Base-by-base conservation (phyloP, 2,113 vertebrate species). In the Hippocampus guttulatus region DNA sequence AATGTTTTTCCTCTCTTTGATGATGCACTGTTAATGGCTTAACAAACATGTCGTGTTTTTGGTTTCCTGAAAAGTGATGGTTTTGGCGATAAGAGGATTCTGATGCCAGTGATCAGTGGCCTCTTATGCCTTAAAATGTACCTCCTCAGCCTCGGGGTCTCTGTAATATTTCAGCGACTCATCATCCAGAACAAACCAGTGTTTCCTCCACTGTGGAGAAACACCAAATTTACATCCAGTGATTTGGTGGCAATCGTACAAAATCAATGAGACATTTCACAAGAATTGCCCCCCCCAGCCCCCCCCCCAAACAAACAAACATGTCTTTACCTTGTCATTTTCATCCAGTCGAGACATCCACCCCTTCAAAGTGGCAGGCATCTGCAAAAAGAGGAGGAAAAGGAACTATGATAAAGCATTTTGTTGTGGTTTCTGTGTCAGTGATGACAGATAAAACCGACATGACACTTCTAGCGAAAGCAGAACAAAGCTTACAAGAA, bases 141-240 rank as follows among this genome's bases (percentile, higher is more conserved):
- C 96, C 96, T 99, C 95, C 84, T 96, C 94, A 0, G 96, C 94
- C 0, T 94, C 95, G 0, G 94, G 93, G 85, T 97, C 94, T 85
- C 94, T 93, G 91, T 97, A 99, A 90, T 94, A 99, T 70, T 87
- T 93, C 80, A 99, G 90, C 45, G 92, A 95, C 2, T 92, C 91
- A 23, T 95, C 93, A 0, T 90, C 92, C 71, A 99, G 90, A 80
- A 98, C 96, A 54, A 99, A 99, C 97, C 97, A 99, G 43, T 95
- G 95, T 70, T 96, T 98, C 88, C 90, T 95, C 97, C 96, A 98
- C 97, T 99, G 89, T 45, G 64, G 70, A 57, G 85, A 81, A 43
- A 80, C 21, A 75, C 8, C 41, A 60, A 18, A 18, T 14, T 15
- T 64, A 2, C 1, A 21, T 41, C 18, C 40, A 2, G 21, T 45